phyloP scores from a whole-genome alignment of 1,140 invertebrate genomes.

The Platyscapa corneri region DNA sequence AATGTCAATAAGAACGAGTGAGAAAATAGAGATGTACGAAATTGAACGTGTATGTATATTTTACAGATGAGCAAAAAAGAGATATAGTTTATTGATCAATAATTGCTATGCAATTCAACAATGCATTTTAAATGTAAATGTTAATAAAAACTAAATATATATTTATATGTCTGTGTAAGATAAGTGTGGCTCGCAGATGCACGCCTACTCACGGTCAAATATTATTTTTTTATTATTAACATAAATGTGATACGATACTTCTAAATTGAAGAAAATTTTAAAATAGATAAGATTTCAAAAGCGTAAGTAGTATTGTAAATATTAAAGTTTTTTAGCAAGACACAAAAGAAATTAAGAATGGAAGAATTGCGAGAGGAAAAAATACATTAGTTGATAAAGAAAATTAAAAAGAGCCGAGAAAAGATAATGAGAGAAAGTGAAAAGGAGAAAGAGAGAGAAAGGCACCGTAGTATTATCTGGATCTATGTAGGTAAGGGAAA shows the following conservation, averaged over 20 bases:
- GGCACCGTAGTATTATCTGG: slow-evolving; percentile 29
- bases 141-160: neutral
- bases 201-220: too few species aligned
- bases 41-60: neutral
- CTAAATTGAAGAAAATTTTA: neutral
- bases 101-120: too few species aligned
- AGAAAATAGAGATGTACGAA: neutral
- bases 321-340: too few species aligned
- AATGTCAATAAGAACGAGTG: neutral
- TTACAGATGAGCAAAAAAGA: neutral
- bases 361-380: neutral
- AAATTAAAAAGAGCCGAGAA: slow-evolving; percentile 32
- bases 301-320: too few species aligned
- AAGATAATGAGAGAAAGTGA: slow-evolving; percentile 20
- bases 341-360: too few species aligned
- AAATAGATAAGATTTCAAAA: neutral
- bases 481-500: slow-evolving; percentile 17
- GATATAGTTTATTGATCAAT: too few species aligned
- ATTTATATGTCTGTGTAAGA: neutral
- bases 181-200: too few species aligned
- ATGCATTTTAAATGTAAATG: too few species aligned
- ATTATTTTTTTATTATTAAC: slow-evolving; percentile 7
- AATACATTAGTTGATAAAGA: neutral
- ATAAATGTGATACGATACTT: neutral
- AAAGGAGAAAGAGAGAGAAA: neutral